Evolutionary conservation across 2,113 vertebrate genomes (phyloP).

Genomic region (Oreochromis aureus): DNA sequence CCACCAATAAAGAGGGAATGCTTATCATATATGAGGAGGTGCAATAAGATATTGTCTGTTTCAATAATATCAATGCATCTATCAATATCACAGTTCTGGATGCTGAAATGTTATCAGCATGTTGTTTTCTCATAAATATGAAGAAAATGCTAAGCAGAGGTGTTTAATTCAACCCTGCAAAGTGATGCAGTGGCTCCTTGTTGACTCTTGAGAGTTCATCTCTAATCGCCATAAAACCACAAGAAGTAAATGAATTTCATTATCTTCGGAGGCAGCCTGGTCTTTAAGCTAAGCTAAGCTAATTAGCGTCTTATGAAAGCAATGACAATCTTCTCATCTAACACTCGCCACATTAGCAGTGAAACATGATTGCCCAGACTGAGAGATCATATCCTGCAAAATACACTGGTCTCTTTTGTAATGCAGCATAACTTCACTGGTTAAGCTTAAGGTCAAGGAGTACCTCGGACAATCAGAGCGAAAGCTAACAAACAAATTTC

Average conservation of each 20-base stretch:
- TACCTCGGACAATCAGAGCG: background rate
- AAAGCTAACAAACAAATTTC: slow-evolving; percentile 44
- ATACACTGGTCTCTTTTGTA: background rate
- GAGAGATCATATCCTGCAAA: background rate
- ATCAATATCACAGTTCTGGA: background rate
- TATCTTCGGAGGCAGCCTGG: background rate
- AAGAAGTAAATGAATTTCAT: background rate
- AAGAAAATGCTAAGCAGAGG: background rate
- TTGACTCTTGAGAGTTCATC: background rate
- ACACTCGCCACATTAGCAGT: background rate
- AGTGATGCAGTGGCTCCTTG: background rate
- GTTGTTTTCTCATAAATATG: background rate
- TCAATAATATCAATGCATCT: background rate
- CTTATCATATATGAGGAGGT: background rate
- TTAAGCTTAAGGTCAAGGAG: background rate
- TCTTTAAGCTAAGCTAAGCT: background rate
- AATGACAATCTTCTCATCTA: background rate
- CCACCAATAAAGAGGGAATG: background rate
- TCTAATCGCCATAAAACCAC: background rate
- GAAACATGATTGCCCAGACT: background rate
- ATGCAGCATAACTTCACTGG: background rate
- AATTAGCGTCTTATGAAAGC: background rate
- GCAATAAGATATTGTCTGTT: background rate
- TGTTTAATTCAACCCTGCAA: background rate
- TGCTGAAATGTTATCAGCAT: background rate